Evolutionary conservation across 2,797 vertebrate species (phyloP).

Genomic region (Allochrocebus solatus): DNA sequence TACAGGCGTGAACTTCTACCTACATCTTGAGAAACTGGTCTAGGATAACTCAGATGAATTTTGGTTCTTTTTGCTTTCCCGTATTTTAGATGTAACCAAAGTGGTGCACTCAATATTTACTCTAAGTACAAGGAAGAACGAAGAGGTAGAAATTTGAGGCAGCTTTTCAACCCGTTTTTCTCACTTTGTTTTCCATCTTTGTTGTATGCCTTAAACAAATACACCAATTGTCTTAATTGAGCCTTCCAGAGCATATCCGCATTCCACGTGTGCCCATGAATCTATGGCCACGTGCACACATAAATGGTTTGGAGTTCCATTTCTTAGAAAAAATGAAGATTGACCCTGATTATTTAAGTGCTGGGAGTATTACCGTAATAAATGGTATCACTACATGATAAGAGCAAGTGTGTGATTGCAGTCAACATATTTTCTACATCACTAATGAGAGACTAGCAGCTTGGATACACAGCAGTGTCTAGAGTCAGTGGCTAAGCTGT

Average conservation of each 20-base stretch:
- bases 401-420: slow-evolving; percentile 70
- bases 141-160: not conserved
- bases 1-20: not conserved
- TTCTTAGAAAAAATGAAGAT: slow-evolving; percentile 38
- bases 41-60: not conserved
- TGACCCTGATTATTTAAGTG: slow-evolving; percentile 51
- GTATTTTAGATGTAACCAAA: not conserved
- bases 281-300: not conserved
- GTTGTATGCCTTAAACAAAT: not conserved
- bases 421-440: slow-evolving; percentile 59
- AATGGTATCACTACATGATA: slow-evolving; percentile 54
- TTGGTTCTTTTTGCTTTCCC: not conserved
- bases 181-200: not conserved
- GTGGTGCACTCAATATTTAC: not conserved
- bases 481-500: slow-evolving; percentile 69
- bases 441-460: slow-evolving; percentile 77
- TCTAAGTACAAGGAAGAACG: not conserved
- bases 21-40: not conserved
- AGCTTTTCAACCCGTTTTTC: not conserved
- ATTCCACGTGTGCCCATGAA: not conserved
- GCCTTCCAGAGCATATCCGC: not conserved
- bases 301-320: not conserved
- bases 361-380: slow-evolving; percentile 41
- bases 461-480: slow-evolving; percentile 70
- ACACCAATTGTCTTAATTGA: not conserved